Evolutionary conservation across 2,888 invertebrate species (phyloP), one percentile per base, ranked within the genome.

Genomic region (Calameuta pallipes): DNA sequence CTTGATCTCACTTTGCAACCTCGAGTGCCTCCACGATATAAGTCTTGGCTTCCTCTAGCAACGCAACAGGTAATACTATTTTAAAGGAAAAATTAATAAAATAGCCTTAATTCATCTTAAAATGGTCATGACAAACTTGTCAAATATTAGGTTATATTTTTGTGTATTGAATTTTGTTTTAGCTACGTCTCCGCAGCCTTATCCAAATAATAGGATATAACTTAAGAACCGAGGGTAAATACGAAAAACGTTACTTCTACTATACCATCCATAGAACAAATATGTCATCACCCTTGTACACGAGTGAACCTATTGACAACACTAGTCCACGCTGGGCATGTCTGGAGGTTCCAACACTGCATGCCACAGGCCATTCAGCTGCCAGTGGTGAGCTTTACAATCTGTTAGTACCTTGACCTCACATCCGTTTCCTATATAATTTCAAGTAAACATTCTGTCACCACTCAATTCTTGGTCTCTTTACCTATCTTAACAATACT

Each of bases 251-350:
- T 87, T 94, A 94, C 85, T 95, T 95, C 89, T 97, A 96, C 89
- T 95, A 95, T 83, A 97, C 97, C 0, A 92, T 97, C 34, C 97
- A 97, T 89, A 93, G 95, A 85, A 95, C 96, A 4, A 95, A 95
- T 30, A 95, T 96, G 95, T 96, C 96, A 11, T 95, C 96, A 11
- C 96, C 97, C 0, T 95, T 97, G 88, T 97, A 96, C 87, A 96
- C 96, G 0, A 97, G 97, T 86, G 96, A 97, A 90, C 94, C 94
- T 87, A 93, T 96, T 81, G 93, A 93, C 75, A 94, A 94, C 31
- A 93, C 94, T 34, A 95, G 96, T 91, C 96, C 96, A 4, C 96
- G 96, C 90, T 97, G 97, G 97, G 93, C 95, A 84, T 96, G 96
- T 90, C 94, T 97, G 80, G 95, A 96, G 90, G 93, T 95, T 89